Evolutionary conservation across 2,797 vertebrate species (phyloP).

Genomic region (Lophotriccus pileatus): DNA sequence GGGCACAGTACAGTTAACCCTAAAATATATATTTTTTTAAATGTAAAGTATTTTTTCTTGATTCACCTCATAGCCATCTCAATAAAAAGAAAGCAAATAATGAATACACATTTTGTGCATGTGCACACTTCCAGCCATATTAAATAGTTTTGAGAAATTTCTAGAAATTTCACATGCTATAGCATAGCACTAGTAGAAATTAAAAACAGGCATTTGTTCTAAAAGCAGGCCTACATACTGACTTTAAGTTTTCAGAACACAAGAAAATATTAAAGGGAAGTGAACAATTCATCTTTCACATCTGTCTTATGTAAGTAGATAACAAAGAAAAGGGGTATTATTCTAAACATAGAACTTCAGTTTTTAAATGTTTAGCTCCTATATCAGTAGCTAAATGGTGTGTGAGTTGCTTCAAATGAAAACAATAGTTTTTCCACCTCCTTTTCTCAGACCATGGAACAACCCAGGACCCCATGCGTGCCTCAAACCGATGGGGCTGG

Average conservation of each 20-base stretch:
- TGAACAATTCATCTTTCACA: neutral
- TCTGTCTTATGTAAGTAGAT: neutral
- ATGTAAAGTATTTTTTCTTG: neutral
- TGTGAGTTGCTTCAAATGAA: neutral
- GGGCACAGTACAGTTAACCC: neutral
- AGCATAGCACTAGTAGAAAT: neutral
- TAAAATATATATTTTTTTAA: neutral
- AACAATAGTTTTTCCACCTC: accelerated
- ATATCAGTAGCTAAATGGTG: neutral
- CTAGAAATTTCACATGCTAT: neutral
- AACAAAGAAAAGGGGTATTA: neutral
- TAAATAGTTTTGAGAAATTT: neutral
- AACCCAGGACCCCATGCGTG: neutral
- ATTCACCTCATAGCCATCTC: neutral
- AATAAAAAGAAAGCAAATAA: neutral
- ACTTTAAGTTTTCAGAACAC: neutral
- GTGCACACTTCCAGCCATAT: neutral
- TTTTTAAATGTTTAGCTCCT: neutral
- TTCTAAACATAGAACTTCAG: neutral
- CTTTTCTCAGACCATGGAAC: neutral
- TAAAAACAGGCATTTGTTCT: neutral
- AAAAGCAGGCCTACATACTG: neutral
- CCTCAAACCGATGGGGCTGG: neutral
- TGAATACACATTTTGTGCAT: neutral
- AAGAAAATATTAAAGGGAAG: neutral